These are phyloP conservation scores for Melikaiella ostensackeni DNA, from an alignment of 2,888 invertebrate species.

Conservation along the genomic window DNA sequence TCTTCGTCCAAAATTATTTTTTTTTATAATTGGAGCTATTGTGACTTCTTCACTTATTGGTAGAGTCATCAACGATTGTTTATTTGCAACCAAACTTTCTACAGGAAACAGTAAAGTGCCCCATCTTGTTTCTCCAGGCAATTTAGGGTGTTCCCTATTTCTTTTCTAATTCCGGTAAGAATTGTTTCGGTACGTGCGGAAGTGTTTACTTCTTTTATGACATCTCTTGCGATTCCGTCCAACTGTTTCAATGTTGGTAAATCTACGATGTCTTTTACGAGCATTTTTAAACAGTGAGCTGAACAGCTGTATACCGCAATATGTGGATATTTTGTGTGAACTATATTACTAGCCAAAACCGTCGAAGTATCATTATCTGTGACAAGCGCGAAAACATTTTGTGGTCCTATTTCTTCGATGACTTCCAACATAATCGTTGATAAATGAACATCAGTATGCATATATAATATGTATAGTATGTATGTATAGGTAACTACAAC, in stretches of 20 bases:
- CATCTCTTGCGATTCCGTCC: conserved; percentile 35
- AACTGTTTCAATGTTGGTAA: no score
- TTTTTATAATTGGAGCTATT: no score
- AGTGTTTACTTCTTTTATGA: conserved; percentile 47
- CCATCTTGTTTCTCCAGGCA: conserved; percentile 48
- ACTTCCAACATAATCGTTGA: no score
- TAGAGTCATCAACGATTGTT: conserved; percentile 43
- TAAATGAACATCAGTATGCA: no score
- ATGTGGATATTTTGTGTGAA: no score
- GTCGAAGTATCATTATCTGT: conserved; percentile 43
- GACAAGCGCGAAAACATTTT: conserved; percentile 39
- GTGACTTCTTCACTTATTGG: conserved; percentile 29
- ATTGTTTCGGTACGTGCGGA: conserved; percentile 42
- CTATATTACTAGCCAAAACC: conserved; percentile 10
- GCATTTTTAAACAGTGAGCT: conserved; percentile 37
- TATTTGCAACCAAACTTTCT: conserved; percentile 45
- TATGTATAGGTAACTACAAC: no score
- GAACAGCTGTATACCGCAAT: no score
- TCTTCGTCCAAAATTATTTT: no score
- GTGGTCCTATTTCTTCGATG: no score
- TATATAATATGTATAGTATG: no score
- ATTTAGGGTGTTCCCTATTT: conserved; percentile 31
- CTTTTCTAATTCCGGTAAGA: conserved; percentile 47
- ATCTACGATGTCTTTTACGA: conserved; percentile 24
- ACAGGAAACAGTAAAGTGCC: conserved; percentile 45